Evolutionary conservation across 30 jellyfish, hydroid and myxozoan genomes (phyloP).

Genomic region (Cassiopea andromeda): DNA sequence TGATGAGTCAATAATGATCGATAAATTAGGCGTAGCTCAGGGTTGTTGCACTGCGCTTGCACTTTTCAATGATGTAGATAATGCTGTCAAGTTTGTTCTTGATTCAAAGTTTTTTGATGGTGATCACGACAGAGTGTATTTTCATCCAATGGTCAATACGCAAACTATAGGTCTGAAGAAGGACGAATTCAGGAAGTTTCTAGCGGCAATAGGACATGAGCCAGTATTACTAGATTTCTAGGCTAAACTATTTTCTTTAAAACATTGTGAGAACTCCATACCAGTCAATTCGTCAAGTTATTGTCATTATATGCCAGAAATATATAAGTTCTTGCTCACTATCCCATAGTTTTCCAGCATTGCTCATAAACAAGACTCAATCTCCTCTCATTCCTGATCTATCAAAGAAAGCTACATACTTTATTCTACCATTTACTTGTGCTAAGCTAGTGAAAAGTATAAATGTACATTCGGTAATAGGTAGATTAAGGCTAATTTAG

Average conservation of each 20-base stretch:
- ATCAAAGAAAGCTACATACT: too few species aligned
- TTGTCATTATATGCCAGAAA: too few species aligned
- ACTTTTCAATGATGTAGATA: conserved; percentile 69
- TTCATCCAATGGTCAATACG: conserved; percentile 95
- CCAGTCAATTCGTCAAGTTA: too few species aligned
- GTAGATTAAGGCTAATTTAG: too few species aligned
- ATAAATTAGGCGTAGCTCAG: conserved; percentile 91
- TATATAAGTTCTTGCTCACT: too few species aligned
- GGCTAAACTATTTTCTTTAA: background rate
- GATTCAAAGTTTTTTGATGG: conserved; percentile 78
- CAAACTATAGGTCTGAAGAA: conserved; percentile 80
- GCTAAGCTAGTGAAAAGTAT: too few species aligned
- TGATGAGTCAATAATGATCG: conserved; percentile 88
- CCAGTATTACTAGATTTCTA: conserved; percentile 51
- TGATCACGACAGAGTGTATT: conserved; percentile 61
- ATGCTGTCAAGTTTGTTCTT: conserved; percentile 63
- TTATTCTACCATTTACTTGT: too few species aligned
- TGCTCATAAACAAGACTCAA: too few species aligned
- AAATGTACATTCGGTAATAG: too few species aligned
- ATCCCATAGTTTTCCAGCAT: too few species aligned
- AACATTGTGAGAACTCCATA: too few species aligned
- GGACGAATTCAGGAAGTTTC: conserved; percentile 70
- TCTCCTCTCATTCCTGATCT: too few species aligned
- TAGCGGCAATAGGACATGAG: conserved; percentile 81
- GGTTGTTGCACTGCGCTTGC: conserved; percentile 95